Evolutionary conservation across 2,888 invertebrate genomes (phyloP).

Genomic region (Falcaria lacertinaria): DNA sequence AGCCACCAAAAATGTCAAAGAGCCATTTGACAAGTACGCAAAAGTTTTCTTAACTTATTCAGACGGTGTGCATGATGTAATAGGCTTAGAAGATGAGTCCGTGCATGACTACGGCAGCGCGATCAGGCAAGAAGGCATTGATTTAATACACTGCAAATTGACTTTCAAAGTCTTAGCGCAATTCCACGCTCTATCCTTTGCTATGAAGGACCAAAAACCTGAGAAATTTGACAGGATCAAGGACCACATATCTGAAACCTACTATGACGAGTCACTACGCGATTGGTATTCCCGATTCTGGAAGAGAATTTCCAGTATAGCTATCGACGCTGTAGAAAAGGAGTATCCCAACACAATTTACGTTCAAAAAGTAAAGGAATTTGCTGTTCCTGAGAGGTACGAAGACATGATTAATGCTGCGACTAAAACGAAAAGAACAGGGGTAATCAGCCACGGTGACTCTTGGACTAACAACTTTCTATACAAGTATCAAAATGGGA

Average conservation of each 20-base stretch:
- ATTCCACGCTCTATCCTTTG: slow-evolving; percentile 80
- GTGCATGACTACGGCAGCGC: slow-evolving; percentile 63
- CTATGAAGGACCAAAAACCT: slow-evolving; percentile 77
- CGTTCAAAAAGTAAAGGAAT: slow-evolving; percentile 74
- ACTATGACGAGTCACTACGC: slow-evolving; percentile 75
- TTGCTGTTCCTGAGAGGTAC: slow-evolving; percentile 73
- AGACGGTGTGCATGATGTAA: slow-evolving; percentile 77
- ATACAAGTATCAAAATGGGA: slow-evolving; percentile 52
- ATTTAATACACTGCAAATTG: slow-evolving; percentile 67
- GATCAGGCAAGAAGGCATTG: slow-evolving; percentile 70
- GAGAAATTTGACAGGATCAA: slow-evolving; percentile 64
- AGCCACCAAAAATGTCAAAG: slow-evolving; percentile 44
- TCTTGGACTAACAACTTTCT: slow-evolving; percentile 88
- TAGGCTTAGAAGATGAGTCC: slow-evolving; percentile 78
- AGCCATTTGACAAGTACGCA: slow-evolving; percentile 74
- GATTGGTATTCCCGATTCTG: slow-evolving; percentile 80
- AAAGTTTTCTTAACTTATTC: slow-evolving; percentile 63
- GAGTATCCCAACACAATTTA: slow-evolving; percentile 82
- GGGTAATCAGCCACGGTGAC: slow-evolving; percentile 85
- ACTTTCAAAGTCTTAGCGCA: slow-evolving; percentile 77
- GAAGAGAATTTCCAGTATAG: slow-evolving; percentile 68
- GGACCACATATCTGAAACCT: slow-evolving; percentile 72
- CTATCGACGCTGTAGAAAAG: slow-evolving; percentile 82
- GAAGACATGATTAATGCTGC: slow-evolving; percentile 68
- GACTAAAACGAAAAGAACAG: slow-evolving; percentile 49